Base-by-base conservation (phyloP, 2,888 invertebrate genomes). In the Tetheella fluctuosa region DNA sequence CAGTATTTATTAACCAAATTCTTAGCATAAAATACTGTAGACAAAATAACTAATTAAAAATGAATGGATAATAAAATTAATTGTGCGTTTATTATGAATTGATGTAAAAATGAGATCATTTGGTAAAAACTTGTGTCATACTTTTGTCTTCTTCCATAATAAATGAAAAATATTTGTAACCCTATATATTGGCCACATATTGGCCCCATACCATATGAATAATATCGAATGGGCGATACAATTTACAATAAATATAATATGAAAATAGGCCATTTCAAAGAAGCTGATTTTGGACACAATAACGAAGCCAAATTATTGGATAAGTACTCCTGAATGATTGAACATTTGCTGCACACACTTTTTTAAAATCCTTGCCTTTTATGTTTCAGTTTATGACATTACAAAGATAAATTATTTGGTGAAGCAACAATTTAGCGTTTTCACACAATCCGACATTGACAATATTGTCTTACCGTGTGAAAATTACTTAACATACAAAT, bases 401-500 rank as follows among this genome's bases (percentile, higher is more conserved):
- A 25, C 2, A 25, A 2, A 6, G 6, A 2, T 4, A 25, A 6
- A 4, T 13, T 2, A 13, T 1, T 34, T 2, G 13, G 34, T 34
- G 34, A 13, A 34, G 13, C 34, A 34, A 34, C 8, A 12, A 17
- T 30, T 3, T 17, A 20, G 28, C 7, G 28, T 30, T 28, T 34
- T 30, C 30, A 37, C 15, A 25, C 39, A 39, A 39, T n/a, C n/a
- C n/a, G 7, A n/a, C 39, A 39, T 5, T 15, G 6, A 53, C 7
- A 2, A 25, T 28, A 28, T 2, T 34, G 34, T n/a, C 25, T 15
- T 5, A 30, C 30, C 12, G 42, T 59, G 54, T 55, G 54, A 48
- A 52, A 30, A 30, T 30, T 23, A 12, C 54, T 20, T 54, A 42
- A 48, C 48, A 54, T 34, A 53, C 39, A 59, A 25, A 59, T 48